Percentiles rank a stretch among this genome's conserved stretches.
Conservation (phyloP, 1,140 invertebrate genomes). For the Cydia splendana region DNA sequence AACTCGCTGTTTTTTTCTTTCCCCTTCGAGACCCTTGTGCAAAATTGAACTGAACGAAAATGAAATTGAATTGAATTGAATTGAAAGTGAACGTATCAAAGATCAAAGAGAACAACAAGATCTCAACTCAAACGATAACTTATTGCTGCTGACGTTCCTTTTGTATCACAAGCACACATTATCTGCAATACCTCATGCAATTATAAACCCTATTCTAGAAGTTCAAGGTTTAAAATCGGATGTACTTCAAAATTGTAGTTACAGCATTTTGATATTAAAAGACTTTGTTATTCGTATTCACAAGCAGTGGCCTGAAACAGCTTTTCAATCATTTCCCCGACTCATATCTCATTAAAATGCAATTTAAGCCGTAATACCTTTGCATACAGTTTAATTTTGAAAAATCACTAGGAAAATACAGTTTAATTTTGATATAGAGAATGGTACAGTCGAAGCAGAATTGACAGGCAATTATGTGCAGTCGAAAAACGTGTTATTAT, state of each 20-base stretch:
- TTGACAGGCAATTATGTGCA: slow-evolving; percentile 43
- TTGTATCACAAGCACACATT: background rate
- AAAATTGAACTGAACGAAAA: too few species aligned
- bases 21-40: too few species aligned
- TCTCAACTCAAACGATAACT: slow-evolving; percentile 2
- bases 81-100: background rate
- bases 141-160: background rate
- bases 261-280: background rate
- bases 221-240: background rate
- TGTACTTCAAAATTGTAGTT: background rate
- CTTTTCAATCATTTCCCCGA: background rate
- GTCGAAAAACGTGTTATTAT: background rate
- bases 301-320: slow-evolving; percentile 1
- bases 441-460: slow-evolving; percentile 1
- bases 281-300: background rate
- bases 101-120: background rate
- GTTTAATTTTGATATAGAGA: too few species aligned
- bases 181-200: background rate
- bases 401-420: background rate
- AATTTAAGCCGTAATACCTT: background rate
- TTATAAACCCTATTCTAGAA: background rate
- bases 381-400: slow-evolving; percentile 11
- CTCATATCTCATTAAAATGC: background rate
- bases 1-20: too few species aligned
- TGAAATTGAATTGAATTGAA: too few species aligned